A percentile compares a stretch with the other conserved stretches of the same genome.
phyloP scores from a whole-genome alignment of 2,797 vertebrate species.

The Crocidura indochinensis region DNA sequence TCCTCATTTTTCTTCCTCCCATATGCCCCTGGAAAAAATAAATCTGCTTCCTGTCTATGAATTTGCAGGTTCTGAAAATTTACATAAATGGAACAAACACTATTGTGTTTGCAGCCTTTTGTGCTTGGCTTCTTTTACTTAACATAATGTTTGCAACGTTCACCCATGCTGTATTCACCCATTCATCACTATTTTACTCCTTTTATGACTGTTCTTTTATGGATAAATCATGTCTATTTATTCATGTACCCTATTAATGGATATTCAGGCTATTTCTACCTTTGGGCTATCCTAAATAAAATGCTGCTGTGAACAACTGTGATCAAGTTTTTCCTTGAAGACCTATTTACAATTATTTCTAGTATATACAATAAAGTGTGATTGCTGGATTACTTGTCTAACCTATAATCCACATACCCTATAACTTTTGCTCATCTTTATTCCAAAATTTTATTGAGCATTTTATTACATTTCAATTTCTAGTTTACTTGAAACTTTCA shows the following conservation, averaged over 20 bases:
- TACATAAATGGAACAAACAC: not conserved
- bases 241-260: not conserved
- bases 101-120: not conserved
- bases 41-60: not conserved
- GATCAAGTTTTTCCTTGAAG: constrained; percentile 21
- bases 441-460: not conserved
- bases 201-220: not conserved
- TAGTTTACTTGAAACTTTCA: constrained; percentile 10
- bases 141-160: not conserved
- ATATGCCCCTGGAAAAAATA: not conserved
- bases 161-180: not conserved
- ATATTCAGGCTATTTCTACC: not conserved
- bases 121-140: not conserved
- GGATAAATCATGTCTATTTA: not conserved
- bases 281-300: not conserved
- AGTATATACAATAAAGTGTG: not conserved
- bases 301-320: not conserved
- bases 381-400: not conserved
- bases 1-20: not conserved
- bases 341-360: not conserved
- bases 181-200: not conserved
- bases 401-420: not conserved
- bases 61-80: not conserved
- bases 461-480: not conserved
- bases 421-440: not conserved